Evolutionary conservation across 2,888 invertebrate genomes (phyloP), one percentile per base, ranked within the genome.

Genomic region (Xestia ashworthii): DNA sequence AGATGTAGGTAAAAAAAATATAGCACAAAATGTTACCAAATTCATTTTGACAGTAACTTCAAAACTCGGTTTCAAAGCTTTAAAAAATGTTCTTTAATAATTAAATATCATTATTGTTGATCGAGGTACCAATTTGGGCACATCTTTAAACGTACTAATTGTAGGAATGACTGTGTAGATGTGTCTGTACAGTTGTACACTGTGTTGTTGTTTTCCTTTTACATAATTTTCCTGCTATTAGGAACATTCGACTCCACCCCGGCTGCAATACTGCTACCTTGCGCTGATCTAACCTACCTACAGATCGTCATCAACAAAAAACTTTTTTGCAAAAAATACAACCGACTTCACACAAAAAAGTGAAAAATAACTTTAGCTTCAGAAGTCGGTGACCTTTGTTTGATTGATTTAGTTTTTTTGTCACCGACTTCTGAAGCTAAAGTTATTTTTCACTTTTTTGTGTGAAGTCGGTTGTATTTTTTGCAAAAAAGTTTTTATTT

Each of bases 1-100:
- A 55, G 3, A n/a, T n/a, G n/a, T n/a, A 55, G 55, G 12, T n/a
- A 55, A 55, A 55, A 11, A n/a, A n/a, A 55, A n/a, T 12, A 55
- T 55, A 55, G 55, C 55, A 55, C 55, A n/a, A n/a, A 55, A n/a
- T 55, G 12, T 55, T 55, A n/a, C 12, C 11, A n/a, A 12, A 55
- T 11, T 5, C 55, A 55, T 55, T 5, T 55, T 55, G 12, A 50
- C 50, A 50, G 22, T 50, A 50, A n/a, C 55, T 55, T 5, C 12
- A 5, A 1, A 4, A n/a, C n/a, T 55, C n/a, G 12, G 12, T n/a
- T n/a, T 5, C 0, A n/a, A n/a, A n/a, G n/a, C 12, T 55, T n/a
- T 32, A 32, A 44, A 5, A 50, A 55, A n/a, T 5, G 12, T n/a
- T n/a, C 5, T 55, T n/a, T 55, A n/a, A 55, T n/a, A 53, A 22